These are phyloP conservation scores for Agrenia bidenticulata DNA, from an alignment of 2,888 invertebrate genomes.

Conservation along the genomic window DNA sequence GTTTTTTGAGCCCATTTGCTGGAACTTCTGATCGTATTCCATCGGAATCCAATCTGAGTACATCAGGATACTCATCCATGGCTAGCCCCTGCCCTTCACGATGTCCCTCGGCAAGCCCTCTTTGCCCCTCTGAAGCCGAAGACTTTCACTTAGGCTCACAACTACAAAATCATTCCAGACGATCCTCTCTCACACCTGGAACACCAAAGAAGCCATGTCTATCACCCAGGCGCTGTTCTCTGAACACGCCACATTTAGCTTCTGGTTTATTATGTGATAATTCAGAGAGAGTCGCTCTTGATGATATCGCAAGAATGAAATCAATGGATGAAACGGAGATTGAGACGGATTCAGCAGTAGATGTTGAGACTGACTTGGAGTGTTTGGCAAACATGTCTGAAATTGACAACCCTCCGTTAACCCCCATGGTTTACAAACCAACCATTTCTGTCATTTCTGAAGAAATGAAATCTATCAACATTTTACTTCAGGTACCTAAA, in stretches of 20 bases:
- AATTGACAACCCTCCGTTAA: constrained; percentile 23
- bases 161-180: constrained; percentile 27
- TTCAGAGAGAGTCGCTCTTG: constrained; percentile 21
- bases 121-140: constrained; percentile 74
- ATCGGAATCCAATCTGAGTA: constrained; percentile 79
- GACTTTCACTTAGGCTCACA: constrained; percentile 58
- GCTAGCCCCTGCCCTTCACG: constrained; percentile 79
- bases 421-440: constrained; percentile 20
- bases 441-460: constrained; percentile 32
- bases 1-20: constrained; percentile 72
- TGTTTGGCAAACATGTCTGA: constrained; percentile 25
- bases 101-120: constrained; percentile 77
- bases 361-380: constrained; percentile 47
- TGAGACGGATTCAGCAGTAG: constrained; percentile 51
- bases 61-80: constrained; percentile 82
- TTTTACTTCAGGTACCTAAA: constrained; percentile 57
- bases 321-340: constrained; percentile 26
- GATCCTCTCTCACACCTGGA: constrained; percentile 51
- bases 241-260: constrained; percentile 57
- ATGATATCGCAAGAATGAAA: constrained; percentile 20
- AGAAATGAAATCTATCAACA: constrained; percentile 42
- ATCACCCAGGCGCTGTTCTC: constrained; percentile 49
- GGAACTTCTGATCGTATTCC: constrained; percentile 66
- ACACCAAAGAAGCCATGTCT: constrained; percentile 54
- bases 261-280: constrained; percentile 51